Base-by-base conservation (phyloP, 64 coral and sea anemone genomes). In the Stichodactyla mertensii region DNA sequence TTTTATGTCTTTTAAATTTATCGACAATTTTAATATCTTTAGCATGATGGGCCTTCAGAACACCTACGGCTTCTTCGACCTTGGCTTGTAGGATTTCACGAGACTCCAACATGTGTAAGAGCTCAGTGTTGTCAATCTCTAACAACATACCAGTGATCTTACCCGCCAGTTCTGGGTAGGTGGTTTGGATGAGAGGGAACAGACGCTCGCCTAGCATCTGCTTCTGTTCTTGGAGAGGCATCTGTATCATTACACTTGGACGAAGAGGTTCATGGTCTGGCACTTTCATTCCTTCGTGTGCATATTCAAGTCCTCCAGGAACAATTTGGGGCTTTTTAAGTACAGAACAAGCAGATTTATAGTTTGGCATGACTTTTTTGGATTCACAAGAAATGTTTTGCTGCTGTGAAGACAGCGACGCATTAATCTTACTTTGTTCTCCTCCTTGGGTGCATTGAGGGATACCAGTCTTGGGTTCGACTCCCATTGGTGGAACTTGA, bases 51-150 rank as follows among this genome's bases (percentile, higher is more conserved):
- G 88, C 91, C 5, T 84, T 87, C 54, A 96, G 60, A 2, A 96
- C 94, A 7, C 86, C 88, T 52, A 96, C 91, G 66, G 91, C 94
- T 64, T 92, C 94, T 20, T 96, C 90, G 23, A 92, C 93, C 71
- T 98, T 98, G 67, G 90, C 86, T 27, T 77, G 20, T 6, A 98
- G 59, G 10, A 93, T 93, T 60, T 98, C 96, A 51, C 71, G 86
- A 0, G 93, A 98, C 90, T 95, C 96, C 78, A 98, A 51, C 90
- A 98, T 92, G 85, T 98, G 92, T 12, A 98, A 83, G 58, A 98
- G 61, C 89, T 98, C 95, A 6, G 90, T 87, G 88, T 98, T 98
- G 54, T 98, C 96, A 52, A 92, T 98, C 86, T 98, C 96, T 85
- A 98, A 55, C 90, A 98, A 64, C 92, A 95, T 94, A 16, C 92